A percentile compares a stretch with the other conserved stretches of the same genome.
Conservation (phyloP, 2,113 vertebrate genomes). For the Castor canadensis region DNA sequence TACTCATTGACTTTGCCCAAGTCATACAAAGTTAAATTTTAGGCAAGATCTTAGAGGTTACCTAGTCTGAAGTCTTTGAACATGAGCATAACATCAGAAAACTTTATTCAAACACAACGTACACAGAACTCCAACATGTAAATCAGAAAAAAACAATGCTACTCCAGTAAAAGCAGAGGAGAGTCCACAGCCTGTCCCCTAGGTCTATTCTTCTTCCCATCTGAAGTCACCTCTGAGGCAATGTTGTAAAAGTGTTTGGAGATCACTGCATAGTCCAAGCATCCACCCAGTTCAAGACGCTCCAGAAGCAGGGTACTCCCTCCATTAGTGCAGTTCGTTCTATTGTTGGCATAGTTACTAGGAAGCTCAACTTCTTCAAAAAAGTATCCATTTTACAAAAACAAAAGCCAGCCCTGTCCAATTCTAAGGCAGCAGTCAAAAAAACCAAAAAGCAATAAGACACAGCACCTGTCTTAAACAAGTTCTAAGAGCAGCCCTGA, state of each 20-base stretch:
- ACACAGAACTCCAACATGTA: not conserved
- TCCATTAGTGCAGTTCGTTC: not conserved
- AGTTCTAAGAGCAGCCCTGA: not conserved
- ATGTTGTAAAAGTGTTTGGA: not conserved
- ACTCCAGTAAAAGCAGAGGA: not conserved
- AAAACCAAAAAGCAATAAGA: not conserved
- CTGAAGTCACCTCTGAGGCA: not conserved
- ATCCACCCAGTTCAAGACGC: not conserved
- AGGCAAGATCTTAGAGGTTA: not conserved
- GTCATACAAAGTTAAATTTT: not conserved
- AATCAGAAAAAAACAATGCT: not conserved
- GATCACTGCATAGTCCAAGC: not conserved
- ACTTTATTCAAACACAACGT: not conserved
- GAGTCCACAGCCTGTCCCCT: not conserved
- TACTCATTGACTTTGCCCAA: not conserved
- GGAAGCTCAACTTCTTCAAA: not conserved
- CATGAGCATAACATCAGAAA: not conserved
- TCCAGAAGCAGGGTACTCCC: not conserved
- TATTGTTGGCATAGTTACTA: not conserved
- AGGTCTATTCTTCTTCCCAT: not conserved
- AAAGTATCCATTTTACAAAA: slow-evolving; percentile 7
- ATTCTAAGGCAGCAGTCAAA: not conserved
- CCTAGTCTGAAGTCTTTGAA: not conserved
- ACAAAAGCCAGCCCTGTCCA: not conserved
- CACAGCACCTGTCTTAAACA: not conserved